Conservation (phyloP, 2,113 vertebrate species). For the Spizaetus ornatus region DNA sequence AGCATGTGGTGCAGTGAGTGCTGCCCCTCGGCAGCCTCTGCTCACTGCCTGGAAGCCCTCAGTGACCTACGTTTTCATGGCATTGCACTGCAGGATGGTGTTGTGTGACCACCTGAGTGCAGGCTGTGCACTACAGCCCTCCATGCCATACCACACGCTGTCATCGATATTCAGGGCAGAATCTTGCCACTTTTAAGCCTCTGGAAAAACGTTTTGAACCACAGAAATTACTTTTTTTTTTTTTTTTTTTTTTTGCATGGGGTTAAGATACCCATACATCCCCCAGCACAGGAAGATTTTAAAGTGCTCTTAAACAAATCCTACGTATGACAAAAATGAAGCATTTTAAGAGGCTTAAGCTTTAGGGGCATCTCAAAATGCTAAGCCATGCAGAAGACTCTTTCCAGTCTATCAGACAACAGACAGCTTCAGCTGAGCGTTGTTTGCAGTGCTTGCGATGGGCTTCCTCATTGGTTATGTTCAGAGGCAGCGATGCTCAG, state of each 20-base stretch:
- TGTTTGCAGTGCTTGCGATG: neutral
- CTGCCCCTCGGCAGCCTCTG: neutral
- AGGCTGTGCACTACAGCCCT: neutral
- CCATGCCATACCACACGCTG: neutral
- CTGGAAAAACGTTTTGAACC: neutral
- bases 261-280: too few species aligned
- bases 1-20: accelerated
- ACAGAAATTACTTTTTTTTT: neutral
- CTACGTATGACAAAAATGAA: neutral
- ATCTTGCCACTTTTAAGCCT: neutral
- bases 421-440: accelerated
- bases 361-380: neutral
- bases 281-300: neutral
- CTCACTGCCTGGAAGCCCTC: neutral
- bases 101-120: neutral
- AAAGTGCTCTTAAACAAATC: neutral
- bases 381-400: accelerated
- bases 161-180: neutral
- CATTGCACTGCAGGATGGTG: neutral
- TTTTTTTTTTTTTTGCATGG: neutral
- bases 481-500: neutral
- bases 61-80: neutral
- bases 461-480: neutral
- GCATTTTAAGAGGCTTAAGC: neutral
- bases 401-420: neutral